These are phyloP conservation scores for Blennius ocellaris DNA, from an alignment of 2,113 vertebrate species.

Conservation along the genomic window DNA sequence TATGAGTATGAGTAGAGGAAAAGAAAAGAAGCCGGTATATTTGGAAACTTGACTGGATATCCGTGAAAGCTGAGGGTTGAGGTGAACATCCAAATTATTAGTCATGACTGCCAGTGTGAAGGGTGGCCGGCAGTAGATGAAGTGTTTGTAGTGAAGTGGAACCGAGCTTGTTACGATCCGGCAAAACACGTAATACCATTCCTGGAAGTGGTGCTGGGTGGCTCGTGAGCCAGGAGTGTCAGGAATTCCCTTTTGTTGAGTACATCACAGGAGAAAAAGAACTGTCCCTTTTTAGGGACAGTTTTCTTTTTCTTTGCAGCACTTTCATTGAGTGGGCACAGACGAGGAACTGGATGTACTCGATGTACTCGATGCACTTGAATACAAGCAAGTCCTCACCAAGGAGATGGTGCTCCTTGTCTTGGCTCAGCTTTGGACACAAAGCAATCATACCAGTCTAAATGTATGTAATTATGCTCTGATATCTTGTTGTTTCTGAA, in stretches of 20 bases:
- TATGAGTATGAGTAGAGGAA: background rate
- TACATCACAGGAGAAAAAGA: background rate
- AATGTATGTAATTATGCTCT: background rate
- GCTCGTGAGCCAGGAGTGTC: background rate
- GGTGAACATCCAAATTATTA: constrained; percentile 5
- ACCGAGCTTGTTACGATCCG: constrained; percentile 6
- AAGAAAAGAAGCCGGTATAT: background rate
- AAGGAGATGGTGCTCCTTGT: constrained; percentile 5
- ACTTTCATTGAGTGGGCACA: constrained; percentile 9
- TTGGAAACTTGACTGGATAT: constrained; percentile 9
- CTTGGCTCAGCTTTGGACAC: background rate
- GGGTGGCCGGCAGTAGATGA: constrained; percentile 1
- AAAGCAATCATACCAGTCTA: background rate
- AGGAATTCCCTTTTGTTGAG: constrained; percentile 8
- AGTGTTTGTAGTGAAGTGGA: constrained; percentile 10
- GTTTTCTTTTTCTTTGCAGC: too few relatives aligned
- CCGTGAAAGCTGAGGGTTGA: constrained; percentile 12
- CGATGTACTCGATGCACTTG: constrained; percentile 7
- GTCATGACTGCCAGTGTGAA: constrained; percentile 4
- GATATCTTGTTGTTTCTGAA: background rate
- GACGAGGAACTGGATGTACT: constrained; percentile 6
- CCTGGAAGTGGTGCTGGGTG: constrained; percentile 6
- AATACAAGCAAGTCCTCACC: background rate
- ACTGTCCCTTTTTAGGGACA: constrained; percentile 1
- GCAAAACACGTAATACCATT: constrained; percentile 10